These are phyloP conservation scores for Deroplatys truncata DNA, from an alignment of 2,888 invertebrate genomes.

Conservation along the genomic window DNA sequence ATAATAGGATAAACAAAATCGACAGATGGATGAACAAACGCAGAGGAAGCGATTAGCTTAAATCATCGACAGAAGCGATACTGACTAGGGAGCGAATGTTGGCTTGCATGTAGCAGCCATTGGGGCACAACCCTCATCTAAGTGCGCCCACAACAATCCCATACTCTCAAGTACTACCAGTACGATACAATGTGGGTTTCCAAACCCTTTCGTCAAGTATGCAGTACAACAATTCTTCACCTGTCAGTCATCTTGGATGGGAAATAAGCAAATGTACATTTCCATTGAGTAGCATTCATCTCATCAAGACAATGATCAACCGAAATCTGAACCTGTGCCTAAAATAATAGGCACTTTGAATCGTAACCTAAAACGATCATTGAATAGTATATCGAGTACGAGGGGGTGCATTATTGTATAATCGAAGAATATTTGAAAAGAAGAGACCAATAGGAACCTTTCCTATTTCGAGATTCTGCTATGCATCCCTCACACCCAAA, in stretches of 20 bases:
- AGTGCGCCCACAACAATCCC: not conserved
- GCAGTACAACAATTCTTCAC: not conserved
- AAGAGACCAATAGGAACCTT: too few relatives aligned
- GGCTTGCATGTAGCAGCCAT: too few relatives aligned
- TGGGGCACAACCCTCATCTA: not conserved
- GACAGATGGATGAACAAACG: not conserved
- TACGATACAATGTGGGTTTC: not conserved
- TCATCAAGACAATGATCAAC: too few relatives aligned
- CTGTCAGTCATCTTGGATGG: not conserved
- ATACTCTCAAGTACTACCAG: not conserved
- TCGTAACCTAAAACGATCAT: too few relatives aligned
- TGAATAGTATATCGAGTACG: too few relatives aligned
- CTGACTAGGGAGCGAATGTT: not conserved
- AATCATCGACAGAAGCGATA: not conserved
- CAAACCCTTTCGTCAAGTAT: not conserved
- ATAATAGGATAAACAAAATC: not conserved
- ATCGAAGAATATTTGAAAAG: too few relatives aligned
- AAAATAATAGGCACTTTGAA: too few relatives aligned
- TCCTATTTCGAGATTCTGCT: too few relatives aligned
- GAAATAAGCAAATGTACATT: not conserved
- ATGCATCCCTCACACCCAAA: too few relatives aligned
- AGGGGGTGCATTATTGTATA: too few relatives aligned
- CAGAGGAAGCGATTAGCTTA: not conserved
- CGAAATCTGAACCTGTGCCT: too few relatives aligned
- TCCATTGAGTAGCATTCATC: not conserved